Evolutionary conservation across 2,888 invertebrate genomes (phyloP).

Genomic region (Theodoxus fluviatilis): DNA sequence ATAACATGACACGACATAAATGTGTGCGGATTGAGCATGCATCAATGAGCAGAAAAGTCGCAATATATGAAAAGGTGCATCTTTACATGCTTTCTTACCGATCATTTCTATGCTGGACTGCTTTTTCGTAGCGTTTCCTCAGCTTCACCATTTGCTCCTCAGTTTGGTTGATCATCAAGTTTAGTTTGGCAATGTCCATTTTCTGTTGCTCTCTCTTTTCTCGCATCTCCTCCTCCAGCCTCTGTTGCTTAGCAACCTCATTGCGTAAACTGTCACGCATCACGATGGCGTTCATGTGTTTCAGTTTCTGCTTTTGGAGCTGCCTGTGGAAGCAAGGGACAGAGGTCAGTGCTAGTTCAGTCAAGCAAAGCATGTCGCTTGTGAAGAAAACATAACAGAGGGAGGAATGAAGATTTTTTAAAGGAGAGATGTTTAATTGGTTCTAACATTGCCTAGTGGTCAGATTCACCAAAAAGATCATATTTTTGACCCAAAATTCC

Average conservation of each 20-base stretch:
- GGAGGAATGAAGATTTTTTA: too few species aligned
- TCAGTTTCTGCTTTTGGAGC: constrained; percentile 62
- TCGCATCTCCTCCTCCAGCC: constrained; percentile 60
- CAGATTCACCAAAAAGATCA: too few species aligned
- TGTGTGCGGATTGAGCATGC: too few species aligned
- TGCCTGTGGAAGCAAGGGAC: constrained; percentile 44
- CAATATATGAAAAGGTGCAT: too few species aligned
- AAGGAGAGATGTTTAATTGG: too few species aligned
- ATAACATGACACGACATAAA: too few species aligned
- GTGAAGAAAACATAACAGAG: not conserved
- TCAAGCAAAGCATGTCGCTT: not conserved
- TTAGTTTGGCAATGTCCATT: constrained; percentile 64
- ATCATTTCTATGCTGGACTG: constrained; percentile 63
- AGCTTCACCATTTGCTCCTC: constrained; percentile 65
- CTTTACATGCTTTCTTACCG: constrained; percentile 45
- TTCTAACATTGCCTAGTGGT: too few species aligned
- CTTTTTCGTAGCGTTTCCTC: constrained; percentile 62
- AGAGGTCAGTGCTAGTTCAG: too few species aligned
- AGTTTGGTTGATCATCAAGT: constrained; percentile 64
- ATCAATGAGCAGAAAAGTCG: too few species aligned
- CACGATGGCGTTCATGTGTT: constrained; percentile 61
- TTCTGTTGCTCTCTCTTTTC: constrained; percentile 63
- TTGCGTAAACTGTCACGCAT: constrained; percentile 63
- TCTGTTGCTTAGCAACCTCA: constrained; percentile 63
- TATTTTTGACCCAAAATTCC: too few species aligned